These are phyloP conservation scores for Amblyopsis hoosieri DNA, from an alignment of 2,797 vertebrate species.

Conservation along the genomic window DNA sequence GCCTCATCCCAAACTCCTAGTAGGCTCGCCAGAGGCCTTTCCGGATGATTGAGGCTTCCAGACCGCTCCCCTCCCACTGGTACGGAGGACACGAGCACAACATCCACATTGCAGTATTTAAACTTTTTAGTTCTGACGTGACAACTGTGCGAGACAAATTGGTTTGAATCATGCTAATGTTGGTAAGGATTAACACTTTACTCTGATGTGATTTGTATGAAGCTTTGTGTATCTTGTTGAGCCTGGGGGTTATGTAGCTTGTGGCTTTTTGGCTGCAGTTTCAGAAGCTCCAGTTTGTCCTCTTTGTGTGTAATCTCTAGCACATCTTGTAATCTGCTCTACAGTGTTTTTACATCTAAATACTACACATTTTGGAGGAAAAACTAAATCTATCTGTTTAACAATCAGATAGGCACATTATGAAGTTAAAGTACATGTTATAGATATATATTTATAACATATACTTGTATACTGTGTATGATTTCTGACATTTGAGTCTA, in stretches of 20 bases:
- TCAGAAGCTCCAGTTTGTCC: constrained; percentile 19
- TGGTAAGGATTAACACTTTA: constrained; percentile 27
- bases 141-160: constrained; percentile 19
- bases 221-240: constrained; percentile 14
- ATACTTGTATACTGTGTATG: not conserved
- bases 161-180: constrained; percentile 25
- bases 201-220: constrained; percentile 19
- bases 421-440: too few species aligned
- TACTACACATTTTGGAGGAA: not conserved
- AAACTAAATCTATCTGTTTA: too few species aligned
- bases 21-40: constrained; percentile 37
- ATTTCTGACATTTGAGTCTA: not conserved
- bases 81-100: constrained; percentile 48
- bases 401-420: not conserved
- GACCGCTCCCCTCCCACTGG: constrained; percentile 38
- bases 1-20: constrained; percentile 19
- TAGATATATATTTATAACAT: not conserved
- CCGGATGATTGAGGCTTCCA: constrained; percentile 42
- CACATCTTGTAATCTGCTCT: constrained; percentile 26
- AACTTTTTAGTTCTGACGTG: constrained; percentile 43
- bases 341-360: not conserved
- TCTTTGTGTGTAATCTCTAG: constrained; percentile 23
- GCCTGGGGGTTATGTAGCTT: constrained; percentile 9
- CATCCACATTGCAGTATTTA: constrained; percentile 31
- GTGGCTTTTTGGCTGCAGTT: constrained; percentile 5